A percentile compares a stretch with the other conserved stretches of the same genome.
Evolutionary conservation across 2,113 vertebrate genomes (phyloP).

Genomic region (Panurus biarmicus): DNA sequence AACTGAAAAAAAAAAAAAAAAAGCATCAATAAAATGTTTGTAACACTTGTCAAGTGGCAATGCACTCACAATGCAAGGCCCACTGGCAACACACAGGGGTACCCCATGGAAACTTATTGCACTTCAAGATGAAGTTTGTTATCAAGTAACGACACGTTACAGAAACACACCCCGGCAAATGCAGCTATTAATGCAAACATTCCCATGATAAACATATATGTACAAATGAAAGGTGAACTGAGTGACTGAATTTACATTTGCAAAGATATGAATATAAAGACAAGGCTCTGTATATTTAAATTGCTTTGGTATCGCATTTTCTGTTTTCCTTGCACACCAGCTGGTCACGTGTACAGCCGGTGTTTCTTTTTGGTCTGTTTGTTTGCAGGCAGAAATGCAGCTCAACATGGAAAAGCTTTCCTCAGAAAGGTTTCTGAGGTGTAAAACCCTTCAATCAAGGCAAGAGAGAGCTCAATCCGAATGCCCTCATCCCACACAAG

Average conservation of each 20-base stretch:
- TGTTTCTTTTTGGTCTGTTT: not conserved
- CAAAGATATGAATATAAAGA: not conserved
- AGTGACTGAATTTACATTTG: not conserved
- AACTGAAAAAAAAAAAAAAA: too few relatives aligned
- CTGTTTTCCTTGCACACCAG: not conserved
- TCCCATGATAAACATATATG: not conserved
- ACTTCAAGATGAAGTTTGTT: constrained; percentile 99
- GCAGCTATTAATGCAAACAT: not conserved
- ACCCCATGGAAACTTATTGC: constrained; percentile 83
- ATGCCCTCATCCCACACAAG: not conserved
- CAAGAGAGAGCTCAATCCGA: not conserved
- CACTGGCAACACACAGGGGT: constrained; percentile 68
- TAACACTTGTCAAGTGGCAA: constrained; percentile 48
- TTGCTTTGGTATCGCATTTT: not conserved
- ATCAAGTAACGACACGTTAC: constrained; percentile 62
- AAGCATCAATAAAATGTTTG: not conserved
- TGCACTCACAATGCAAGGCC: constrained; percentile 55
- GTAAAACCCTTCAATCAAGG: not conserved
- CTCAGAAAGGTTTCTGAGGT: not conserved
- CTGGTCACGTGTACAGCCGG: not conserved
- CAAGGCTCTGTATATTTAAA: not conserved
- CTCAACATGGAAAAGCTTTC: not conserved
- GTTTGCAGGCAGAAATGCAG: not conserved
- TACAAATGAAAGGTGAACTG: not conserved
- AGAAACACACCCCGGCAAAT: constrained; percentile 3